Evolutionary conservation across 2,113 vertebrate genomes (phyloP).

Genomic region (Pampusana beccarii): DNA sequence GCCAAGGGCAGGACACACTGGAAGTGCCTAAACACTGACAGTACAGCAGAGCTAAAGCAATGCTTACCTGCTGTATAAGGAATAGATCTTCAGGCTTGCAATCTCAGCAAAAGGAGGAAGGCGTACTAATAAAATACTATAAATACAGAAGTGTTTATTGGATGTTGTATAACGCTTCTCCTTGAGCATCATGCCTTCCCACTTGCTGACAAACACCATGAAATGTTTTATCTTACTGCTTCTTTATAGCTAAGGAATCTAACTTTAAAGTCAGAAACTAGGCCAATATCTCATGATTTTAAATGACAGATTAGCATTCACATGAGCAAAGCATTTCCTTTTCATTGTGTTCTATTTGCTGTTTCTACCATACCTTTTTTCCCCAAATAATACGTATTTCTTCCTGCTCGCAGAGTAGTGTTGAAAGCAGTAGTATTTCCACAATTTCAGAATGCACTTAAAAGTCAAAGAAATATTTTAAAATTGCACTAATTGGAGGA

Average conservation of each 20-base stretch:
- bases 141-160: conserved; percentile 14
- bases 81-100: not conserved
- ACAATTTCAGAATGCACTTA: not conserved
- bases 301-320: not conserved
- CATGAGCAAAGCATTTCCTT: not conserved
- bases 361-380: not conserved
- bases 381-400: not conserved
- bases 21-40: not conserved
- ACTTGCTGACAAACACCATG: accelerated
- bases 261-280: conserved; percentile 7
- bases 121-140: not conserved
- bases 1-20: not conserved
- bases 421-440: not conserved
- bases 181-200: not conserved
- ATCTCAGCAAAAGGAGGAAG: not conserved
- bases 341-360: not conserved
- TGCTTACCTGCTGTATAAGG: not conserved
- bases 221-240: not conserved
- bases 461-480: not conserved
- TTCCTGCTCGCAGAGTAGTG: not conserved
- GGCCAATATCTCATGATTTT: not conserved
- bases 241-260: not conserved
- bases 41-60: not conserved
- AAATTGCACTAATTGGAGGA: not conserved
- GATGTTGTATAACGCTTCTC: not conserved